These are phyloP conservation scores for Ennomos erosarius DNA, from an alignment of 2,888 invertebrate genomes.

Conservation along the genomic window DNA sequence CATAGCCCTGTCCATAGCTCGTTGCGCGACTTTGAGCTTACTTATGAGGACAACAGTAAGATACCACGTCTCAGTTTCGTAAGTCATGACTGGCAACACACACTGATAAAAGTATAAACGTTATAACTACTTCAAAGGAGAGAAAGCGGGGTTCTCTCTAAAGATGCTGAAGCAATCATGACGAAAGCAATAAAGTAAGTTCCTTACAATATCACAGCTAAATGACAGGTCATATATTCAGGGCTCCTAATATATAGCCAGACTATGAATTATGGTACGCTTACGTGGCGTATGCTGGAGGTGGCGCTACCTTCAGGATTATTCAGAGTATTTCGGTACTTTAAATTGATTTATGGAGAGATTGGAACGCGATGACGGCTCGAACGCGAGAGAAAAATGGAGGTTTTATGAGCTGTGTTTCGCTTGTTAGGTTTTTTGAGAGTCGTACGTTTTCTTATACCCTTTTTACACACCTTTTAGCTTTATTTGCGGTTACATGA, in stretches of 20 bases:
- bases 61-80: too few relatives aligned
- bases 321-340: slow-evolving; percentile 42
- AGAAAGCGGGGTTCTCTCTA: background rate
- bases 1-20: too few relatives aligned
- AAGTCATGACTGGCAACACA: too few relatives aligned
- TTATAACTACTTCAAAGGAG: too few relatives aligned
- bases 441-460: background rate
- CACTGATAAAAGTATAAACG: too few relatives aligned
- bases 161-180: slow-evolving; percentile 9
- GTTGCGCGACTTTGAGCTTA: too few relatives aligned
- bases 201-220: slow-evolving; percentile 28
- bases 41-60: too few relatives aligned
- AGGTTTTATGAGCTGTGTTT: slow-evolving; percentile 13
- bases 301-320: slow-evolving; percentile 33
- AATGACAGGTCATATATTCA: slow-evolving; percentile 43
- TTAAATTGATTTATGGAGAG: slow-evolving; percentile 44
- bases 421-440: slow-evolving; percentile 6
- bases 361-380: slow-evolving; percentile 39
- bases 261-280: slow-evolving; percentile 40
- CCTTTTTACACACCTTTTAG: background rate
- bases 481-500: background rate
- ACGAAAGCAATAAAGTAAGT: slow-evolving; percentile 6
- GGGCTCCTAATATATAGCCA: slow-evolving; percentile 37
- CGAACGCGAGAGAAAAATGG: slow-evolving; percentile 24
- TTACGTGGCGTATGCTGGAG: slow-evolving; percentile 29